phyloP scores from a whole-genome alignment of 2,113 vertebrate species.

The Rafetus swinhoei region DNA sequence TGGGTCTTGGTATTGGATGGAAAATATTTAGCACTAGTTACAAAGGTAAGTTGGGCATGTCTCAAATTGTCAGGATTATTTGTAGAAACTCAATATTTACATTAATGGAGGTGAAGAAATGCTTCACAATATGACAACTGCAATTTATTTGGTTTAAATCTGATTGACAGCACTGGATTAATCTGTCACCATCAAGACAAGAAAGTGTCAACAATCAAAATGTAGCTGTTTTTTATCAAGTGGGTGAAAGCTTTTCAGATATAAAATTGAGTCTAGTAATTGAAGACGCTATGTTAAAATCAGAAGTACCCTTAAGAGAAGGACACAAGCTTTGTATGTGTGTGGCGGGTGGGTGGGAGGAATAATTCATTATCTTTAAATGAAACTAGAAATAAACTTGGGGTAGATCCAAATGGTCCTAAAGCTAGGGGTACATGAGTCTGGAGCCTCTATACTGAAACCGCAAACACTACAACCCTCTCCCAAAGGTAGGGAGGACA shows the following conservation, averaged over 20 bases:
- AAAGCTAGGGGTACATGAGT: not conserved
- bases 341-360: too few relatives aligned
- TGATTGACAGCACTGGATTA: constrained; percentile 62
- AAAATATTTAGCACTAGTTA: constrained; percentile 41
- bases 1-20: constrained; percentile 43
- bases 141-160: constrained; percentile 58
- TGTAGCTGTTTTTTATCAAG: not conserved
- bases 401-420: not conserved
- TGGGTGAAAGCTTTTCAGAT: not conserved
- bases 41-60: constrained; percentile 61
- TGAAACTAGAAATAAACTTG: not conserved
- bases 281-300: not conserved
- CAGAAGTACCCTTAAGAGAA: not conserved
- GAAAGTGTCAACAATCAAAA: constrained; percentile 7
- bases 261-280: not conserved
- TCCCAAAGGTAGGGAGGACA: not conserved
- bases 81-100: constrained; percentile 59
- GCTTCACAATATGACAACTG: constrained; percentile 60
- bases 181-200: constrained; percentile 51
- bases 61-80: constrained; percentile 61
- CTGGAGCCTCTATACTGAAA: not conserved
- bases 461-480: not conserved
- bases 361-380: fast-evolving
- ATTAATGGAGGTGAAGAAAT: constrained; percentile 66
- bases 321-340: not conserved